Percentiles rank a stretch among this genome's conserved stretches.
These are phyloP conservation scores for Marmota monax DNA, from an alignment of 2,113 vertebrate species.

Conservation along the genomic window DNA sequence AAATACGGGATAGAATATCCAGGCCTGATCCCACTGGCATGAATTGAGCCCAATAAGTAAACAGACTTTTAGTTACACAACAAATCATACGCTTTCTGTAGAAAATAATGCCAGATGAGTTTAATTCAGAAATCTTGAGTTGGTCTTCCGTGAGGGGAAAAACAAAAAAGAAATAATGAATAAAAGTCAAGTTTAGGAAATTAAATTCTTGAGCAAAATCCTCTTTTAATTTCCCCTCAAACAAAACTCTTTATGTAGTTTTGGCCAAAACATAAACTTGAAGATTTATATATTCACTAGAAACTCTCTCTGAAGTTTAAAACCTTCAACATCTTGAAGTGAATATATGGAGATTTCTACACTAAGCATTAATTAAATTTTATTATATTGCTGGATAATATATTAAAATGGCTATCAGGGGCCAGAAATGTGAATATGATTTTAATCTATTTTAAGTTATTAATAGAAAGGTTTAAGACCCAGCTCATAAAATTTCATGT, in stretches of 20 bases:
- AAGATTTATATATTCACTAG: constrained; percentile 47
- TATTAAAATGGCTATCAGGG: constrained; percentile 14
- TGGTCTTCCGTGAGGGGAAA: background rate
- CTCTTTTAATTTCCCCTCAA: constrained; percentile 69
- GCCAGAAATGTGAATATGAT: background rate
- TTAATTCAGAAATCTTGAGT: constrained; percentile 38
- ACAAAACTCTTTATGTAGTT: constrained; percentile 36
- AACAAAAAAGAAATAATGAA: background rate
- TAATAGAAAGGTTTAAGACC: background rate
- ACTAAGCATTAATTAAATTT: background rate
- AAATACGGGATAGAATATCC: background rate
- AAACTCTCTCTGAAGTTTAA: constrained; percentile 55
- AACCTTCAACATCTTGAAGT: background rate
- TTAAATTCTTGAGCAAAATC: constrained; percentile 70
- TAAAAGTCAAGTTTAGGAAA: constrained; percentile 69
- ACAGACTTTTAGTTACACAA: constrained; percentile 18
- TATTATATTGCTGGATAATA: background rate
- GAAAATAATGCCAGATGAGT: constrained; percentile 65
- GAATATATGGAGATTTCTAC: constrained; percentile 39
- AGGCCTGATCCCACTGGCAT: background rate
- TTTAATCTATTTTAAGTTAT: constrained; percentile 25
- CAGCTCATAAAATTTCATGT: background rate
- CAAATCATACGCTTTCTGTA: constrained; percentile 1
- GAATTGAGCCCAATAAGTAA: constrained; percentile 17
- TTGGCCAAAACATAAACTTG: constrained; percentile 46